These are phyloP conservation scores for Drepanosiphum platanoidis DNA, from an alignment of 2,888 invertebrate genomes.

Conservation along the genomic window DNA sequence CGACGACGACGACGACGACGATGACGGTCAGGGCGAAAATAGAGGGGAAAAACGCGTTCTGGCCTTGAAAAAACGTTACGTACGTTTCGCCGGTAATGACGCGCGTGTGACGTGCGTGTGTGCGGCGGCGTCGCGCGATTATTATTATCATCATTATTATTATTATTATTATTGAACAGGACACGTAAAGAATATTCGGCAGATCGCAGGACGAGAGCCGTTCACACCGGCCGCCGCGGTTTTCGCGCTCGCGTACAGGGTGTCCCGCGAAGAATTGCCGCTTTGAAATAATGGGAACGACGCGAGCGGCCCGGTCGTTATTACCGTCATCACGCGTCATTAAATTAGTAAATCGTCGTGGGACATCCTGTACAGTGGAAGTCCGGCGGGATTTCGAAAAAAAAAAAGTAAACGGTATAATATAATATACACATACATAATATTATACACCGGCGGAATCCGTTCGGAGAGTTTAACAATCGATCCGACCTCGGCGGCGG, in stretches of 20 bases:
- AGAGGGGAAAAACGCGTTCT: not conserved
- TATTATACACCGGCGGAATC: too few relatives aligned
- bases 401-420: not conserved
- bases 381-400: not conserved
- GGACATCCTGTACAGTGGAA: not conserved
- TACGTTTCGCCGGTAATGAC: not conserved
- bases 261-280: not conserved
- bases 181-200: not conserved
- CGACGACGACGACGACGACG: not conserved
- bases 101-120: not conserved
- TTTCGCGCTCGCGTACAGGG: not conserved
- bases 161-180: not conserved
- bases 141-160: not conserved
- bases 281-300: too few relatives aligned
- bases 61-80: not conserved
- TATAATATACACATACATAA: too few relatives aligned
- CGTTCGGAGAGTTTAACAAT: not conserved
- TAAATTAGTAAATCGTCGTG: not conserved
- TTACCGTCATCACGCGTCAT: too few relatives aligned
- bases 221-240: not conserved
- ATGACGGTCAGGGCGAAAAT: not conserved
- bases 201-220: not conserved
- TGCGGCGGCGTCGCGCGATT: not conserved
- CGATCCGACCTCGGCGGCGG: not conserved
- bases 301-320: too few relatives aligned